Percentiles rank a stretch among this genome's conserved stretches.
These are phyloP conservation scores for Propithecus perrieri DNA, from an alignment of 2,797 vertebrate genomes.

Conservation along the genomic window DNA sequence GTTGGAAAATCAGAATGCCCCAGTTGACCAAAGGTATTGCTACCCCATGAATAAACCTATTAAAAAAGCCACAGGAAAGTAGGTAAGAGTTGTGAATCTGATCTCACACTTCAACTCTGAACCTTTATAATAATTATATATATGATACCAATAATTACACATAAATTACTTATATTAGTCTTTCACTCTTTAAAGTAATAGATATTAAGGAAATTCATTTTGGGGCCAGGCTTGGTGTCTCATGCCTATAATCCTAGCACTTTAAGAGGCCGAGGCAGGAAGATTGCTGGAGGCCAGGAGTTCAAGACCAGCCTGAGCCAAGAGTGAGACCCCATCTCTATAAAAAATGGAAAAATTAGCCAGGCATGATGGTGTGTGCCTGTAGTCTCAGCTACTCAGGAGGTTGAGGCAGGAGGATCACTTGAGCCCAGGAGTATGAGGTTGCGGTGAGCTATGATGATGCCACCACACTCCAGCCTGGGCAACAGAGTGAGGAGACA, in stretches of 20 bases:
- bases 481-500: not conserved
- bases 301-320: not conserved
- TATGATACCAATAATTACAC: not conserved
- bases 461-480: not conserved
- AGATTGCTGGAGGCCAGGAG: not conserved
- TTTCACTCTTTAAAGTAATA: slow-evolving; percentile 46
- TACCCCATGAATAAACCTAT: slow-evolving; percentile 97
- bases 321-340: not conserved
- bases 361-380: not conserved
- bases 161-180: not conserved
- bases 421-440: not conserved
- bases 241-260: not conserved
- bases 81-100: not conserved
- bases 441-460: not conserved
- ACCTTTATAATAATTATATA: not conserved
- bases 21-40: slow-evolving; percentile 93
- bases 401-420: not conserved
- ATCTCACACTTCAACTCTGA: slow-evolving; percentile 14
- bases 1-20: slow-evolving; percentile 94
- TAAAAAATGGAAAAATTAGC: not conserved
- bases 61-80: slow-evolving; percentile 51
- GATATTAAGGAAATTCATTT: slow-evolving; percentile 25
- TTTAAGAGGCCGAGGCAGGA: not conserved
- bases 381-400: not conserved
- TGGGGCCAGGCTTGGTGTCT: not conserved